A percentile compares a stretch with the other conserved stretches of the same genome.
phyloP scores from a whole-genome alignment of 1,140 invertebrate species.

The Chelonus insularis region DNA sequence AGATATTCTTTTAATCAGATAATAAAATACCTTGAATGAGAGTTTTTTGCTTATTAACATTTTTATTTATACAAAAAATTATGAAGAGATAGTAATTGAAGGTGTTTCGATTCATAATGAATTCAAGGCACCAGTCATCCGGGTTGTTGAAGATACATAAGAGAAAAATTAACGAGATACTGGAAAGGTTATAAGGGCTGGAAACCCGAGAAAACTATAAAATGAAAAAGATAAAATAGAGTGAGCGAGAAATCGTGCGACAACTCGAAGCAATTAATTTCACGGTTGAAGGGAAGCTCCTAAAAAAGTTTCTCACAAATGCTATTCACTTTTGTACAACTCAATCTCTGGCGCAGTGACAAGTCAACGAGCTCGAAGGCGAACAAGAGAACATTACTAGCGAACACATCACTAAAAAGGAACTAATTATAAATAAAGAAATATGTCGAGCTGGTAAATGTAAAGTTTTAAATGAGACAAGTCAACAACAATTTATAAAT shows the following conservation, averaged over 20 bases:
- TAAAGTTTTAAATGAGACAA: no score
- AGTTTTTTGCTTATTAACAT: no score
- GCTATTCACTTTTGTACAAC: slow-evolving; percentile 16
- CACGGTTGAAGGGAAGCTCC: slow-evolving; percentile 20
- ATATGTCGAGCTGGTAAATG: background rate
- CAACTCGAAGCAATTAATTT: slow-evolving; percentile 29
- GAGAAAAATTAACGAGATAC: slow-evolving; percentile 25
- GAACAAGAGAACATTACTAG: background rate
- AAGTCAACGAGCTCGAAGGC: background rate
- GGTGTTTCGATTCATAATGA: background rate
- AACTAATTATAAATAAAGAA: slow-evolving; percentile 28
- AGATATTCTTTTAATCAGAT: no score
- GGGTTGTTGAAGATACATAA: background rate
- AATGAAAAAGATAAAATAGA: background rate
- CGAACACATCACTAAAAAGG: slow-evolving; percentile 29
- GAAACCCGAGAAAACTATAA: background rate
- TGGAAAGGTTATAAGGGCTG: background rate
- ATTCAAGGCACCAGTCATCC: background rate
- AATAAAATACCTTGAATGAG: no score
- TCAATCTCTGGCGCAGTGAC: slow-evolving; percentile 14
- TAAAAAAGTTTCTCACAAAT: slow-evolving; percentile 21
- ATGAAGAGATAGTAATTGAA: no score
- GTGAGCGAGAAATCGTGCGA: slow-evolving; percentile 17
- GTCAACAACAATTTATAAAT: no score
- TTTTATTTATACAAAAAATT: no score